A percentile compares a stretch with the other conserved stretches of the same genome.
Evolutionary conservation across 2,797 vertebrate genomes (phyloP).

Genomic region (Brachyalestes nurse): DNA sequence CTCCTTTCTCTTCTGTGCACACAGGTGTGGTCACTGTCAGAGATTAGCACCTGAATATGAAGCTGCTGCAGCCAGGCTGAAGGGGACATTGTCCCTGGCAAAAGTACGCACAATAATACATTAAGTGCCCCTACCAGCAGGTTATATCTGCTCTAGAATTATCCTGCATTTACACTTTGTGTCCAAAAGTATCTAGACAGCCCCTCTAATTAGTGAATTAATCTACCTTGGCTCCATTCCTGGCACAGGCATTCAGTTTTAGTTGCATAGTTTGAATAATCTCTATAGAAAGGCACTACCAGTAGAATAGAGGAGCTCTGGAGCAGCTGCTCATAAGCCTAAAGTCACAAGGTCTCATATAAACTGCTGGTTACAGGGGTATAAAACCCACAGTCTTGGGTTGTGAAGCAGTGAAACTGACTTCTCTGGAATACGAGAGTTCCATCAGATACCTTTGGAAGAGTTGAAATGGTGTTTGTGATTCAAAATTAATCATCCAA

Average conservation of each 20-base stretch:
- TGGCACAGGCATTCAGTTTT: background rate
- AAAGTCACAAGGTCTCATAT: background rate
- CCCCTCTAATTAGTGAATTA: too few species aligned
- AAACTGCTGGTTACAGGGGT: background rate
- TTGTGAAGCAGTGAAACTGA: background rate
- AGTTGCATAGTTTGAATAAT: background rate
- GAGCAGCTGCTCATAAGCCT: background rate
- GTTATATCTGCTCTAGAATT: background rate
- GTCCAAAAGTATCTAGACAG: background rate
- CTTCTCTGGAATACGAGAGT: background rate
- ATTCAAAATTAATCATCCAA: background rate
- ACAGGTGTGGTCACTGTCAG: conserved; percentile 70
- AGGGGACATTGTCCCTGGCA: conserved; percentile 59
- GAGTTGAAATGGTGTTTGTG: background rate
- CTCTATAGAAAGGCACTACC: background rate
- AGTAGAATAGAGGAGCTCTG: background rate
- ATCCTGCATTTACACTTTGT: background rate
- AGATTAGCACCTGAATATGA: conserved; percentile 68
- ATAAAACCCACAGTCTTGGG: background rate
- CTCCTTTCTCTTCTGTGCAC: background rate
- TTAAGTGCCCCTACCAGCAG: background rate
- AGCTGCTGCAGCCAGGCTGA: conserved; percentile 64
- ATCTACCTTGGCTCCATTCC: too few species aligned
- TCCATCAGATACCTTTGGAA: background rate
- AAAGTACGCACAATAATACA: conserved; percentile 54